Evolutionary conservation across 2,113 vertebrate genomes (phyloP), one percentile per base, ranked within the genome.

Genomic region (Macroglossus sobrinus): DNA sequence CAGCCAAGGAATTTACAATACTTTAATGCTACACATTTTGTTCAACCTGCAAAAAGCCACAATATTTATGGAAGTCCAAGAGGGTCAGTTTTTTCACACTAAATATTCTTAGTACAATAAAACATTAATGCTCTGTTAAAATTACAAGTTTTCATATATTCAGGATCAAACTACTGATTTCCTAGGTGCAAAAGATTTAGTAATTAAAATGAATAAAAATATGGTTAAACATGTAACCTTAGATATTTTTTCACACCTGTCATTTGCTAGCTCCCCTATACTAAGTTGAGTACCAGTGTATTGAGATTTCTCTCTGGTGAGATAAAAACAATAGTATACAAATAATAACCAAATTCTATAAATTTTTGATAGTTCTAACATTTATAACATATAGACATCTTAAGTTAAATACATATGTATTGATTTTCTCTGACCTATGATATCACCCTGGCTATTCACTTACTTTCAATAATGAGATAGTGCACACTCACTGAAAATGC

Each of bases 21-120:
- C 47, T 97, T 97, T 97, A 87, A 50, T 79, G 59, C 71, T 85
- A 76, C 33, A 40, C 72, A 86, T 84, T 96, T 94, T 92, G 55
- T 84, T 96, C 71, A 78, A n/a, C 64, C 80, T 89, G 86, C 57
- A 92, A 95, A 94, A 96, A 47, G 59, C 50, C 76, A 80, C 69
- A 50, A 89, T 94, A 33, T 93, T 96, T 91, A 76, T 93, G 63
- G 57, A 91, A 97, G 71, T 5, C 61, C 59, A 78, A 45, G 33
- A 84, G 13, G 87, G 71, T 71, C 80, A 78, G 53, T 40, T 81
- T 93, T 59, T 91, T 50, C 50, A 89, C 24, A 16, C 16, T 93
- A 50, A 89, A 55, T 75, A 74, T 38, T 94, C 71, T 91, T 90
- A 89, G 61, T 63, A 16, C 35, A 93, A 79, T 47, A 85, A 84